Evolutionary conservation across 2,888 invertebrate species (phyloP), one percentile per base, ranked within the genome.

Genomic region (Noctua janthe): DNA sequence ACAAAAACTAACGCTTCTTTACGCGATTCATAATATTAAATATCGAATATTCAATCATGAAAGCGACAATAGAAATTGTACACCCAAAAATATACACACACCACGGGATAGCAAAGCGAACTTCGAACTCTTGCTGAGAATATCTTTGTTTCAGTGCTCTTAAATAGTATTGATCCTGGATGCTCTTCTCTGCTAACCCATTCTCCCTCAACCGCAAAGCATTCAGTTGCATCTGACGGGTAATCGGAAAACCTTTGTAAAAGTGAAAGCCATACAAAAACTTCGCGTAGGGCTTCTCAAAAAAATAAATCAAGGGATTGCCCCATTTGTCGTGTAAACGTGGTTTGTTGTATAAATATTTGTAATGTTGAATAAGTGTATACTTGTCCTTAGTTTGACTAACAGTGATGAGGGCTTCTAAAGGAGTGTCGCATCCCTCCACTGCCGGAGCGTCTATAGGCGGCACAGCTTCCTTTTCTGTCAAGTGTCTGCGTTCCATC

Each of bases 91-190:
- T 17, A 39, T 86, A 89, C 47, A 89, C 71, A 17, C 59, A 17
- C 89, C 89, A 89, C 1, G 90, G 89, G 11, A 83, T 11, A n/a
- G 76, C 39, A 66, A 90, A 90, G 35, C 86, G 80, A 67, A 67
- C 74, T 67, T 83, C 75, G 5, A 85, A 85, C 47, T 83, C 80
- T 75, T 85, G 81, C 3, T 82, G 29, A 29, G 74, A 70, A 69
- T 77, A 84, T 35, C 72, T 74, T 35, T 87, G 79, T 70, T 87
- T 88, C 1, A 87, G 54, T 35, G 43, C 13, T 51, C 66, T 64
- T 47, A 15, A 5, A 75, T 71, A 83, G 64, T 80, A 88, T 5
- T 77, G 73, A 59, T 88, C 87, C 0, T 71, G 64, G 10, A 85
- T 54, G n/a, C 59, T 81, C 43, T 88, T 88, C 4, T 85, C 78